phyloP scores from a whole-genome alignment of 2,888 invertebrate species.

The Cepaea hortensis region DNA sequence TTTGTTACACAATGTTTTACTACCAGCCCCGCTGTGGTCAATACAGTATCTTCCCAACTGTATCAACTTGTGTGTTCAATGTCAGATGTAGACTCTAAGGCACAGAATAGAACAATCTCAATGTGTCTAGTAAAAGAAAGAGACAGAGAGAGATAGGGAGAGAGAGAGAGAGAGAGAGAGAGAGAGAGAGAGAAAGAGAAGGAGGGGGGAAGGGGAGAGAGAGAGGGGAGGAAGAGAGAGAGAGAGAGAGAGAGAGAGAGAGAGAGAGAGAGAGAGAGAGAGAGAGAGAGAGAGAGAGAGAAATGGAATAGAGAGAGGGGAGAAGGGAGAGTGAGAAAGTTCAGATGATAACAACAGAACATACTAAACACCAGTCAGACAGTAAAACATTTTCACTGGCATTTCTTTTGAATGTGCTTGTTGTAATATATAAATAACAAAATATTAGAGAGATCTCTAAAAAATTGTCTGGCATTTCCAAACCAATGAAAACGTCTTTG shows the following conservation, averaged over 20 bases:
- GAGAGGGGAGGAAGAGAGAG: neutral
- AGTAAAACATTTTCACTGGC: neutral
- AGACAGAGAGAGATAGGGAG: neutral
- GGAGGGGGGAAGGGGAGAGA: neutral
- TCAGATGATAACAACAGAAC: neutral
- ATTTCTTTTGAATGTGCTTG: no score
- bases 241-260: neutral
- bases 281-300: neutral
- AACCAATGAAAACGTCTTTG: no score
- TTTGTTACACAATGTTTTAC: no score
- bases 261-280: no score
- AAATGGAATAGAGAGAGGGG: neutral
- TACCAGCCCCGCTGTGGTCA: no score
- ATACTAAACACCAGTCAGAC: neutral
- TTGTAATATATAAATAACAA: no score
- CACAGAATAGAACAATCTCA: neutral
- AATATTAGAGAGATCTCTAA: no score
- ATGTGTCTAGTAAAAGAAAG: neutral
- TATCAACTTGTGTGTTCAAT: no score
- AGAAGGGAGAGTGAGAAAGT: neutral
- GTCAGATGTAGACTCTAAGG: neutral
- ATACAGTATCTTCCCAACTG: no score
- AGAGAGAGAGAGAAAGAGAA: neutral
- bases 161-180: neutral
- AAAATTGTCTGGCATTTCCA: no score